Percentiles rank a stretch among this genome's conserved stretches.
phyloP scores from a whole-genome alignment of 1,140 invertebrate genomes.

The Ceratosolen fusciceps region DNA sequence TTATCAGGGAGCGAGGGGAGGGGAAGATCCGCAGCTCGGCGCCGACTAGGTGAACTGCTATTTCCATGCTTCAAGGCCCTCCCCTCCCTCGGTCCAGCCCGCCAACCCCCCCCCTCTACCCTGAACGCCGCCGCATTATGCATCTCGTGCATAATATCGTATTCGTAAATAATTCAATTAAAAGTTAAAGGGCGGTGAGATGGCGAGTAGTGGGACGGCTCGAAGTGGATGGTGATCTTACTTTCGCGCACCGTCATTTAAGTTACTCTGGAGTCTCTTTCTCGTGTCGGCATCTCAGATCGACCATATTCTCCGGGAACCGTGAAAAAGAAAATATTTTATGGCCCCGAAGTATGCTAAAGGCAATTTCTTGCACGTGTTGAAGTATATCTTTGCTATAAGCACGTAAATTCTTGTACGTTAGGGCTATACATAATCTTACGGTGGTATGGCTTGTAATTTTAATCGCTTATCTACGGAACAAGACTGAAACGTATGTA shows the following conservation, averaged over 20 bases:
- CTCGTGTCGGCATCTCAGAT: too few species aligned
- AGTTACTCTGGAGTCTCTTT: not conserved
- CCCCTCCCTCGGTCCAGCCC: too few species aligned
- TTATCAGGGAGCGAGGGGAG: too few species aligned
- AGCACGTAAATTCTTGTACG: not conserved
- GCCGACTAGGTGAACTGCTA: not conserved
- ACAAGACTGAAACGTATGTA: too few species aligned
- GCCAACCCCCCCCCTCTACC: too few species aligned
- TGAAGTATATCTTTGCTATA: not conserved
- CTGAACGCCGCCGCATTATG: too few species aligned
- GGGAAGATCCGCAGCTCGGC: not conserved
- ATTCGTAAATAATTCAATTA: conserved; percentile 27
- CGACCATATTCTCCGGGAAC: not conserved
- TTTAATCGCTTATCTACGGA: too few species aligned
- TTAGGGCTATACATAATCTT: too few species aligned
- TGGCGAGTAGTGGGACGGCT: too few species aligned
- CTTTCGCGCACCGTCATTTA: not conserved
- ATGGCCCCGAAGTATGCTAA: not conserved
- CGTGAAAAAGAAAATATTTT: not conserved
- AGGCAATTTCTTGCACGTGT: not conserved
- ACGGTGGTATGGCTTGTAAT: too few species aligned
- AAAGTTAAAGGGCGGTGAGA: not conserved
- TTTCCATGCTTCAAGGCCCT: too few species aligned
- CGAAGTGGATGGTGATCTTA: not conserved
- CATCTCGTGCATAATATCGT: not conserved